phyloP scores from a whole-genome alignment of 1,140 invertebrate genomes.

The Drosophila dunni region DNA sequence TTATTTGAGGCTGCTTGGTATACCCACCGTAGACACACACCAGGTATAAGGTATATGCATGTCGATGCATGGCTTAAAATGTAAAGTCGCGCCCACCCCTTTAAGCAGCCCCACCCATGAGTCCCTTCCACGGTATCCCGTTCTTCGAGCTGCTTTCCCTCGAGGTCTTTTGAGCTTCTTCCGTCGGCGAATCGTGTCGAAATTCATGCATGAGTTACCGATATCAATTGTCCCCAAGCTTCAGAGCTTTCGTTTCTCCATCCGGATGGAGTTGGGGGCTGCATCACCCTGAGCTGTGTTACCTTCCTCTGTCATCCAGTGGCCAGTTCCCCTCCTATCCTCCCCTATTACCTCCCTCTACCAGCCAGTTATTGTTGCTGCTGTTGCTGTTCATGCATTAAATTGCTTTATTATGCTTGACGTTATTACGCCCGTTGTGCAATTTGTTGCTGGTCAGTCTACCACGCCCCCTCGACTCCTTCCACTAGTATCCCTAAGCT shows the following conservation, averaged over 20 bases:
- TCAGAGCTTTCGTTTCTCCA: not conserved
- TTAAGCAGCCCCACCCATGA: too few relatives aligned
- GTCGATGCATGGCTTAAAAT: too few relatives aligned
- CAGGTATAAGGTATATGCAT: too few relatives aligned
- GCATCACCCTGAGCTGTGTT: not conserved
- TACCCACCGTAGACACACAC: too few relatives aligned
- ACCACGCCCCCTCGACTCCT: not conserved
- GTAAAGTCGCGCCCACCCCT: too few relatives aligned
- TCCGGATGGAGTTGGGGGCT: too few relatives aligned
- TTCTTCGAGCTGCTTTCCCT: not conserved
- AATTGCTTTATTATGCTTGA: slow-evolving; percentile 79
- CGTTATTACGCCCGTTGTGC: slow-evolving; percentile 69
- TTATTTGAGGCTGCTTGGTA: too few relatives aligned
- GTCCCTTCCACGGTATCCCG: too few relatives aligned
- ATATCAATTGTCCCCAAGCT: slow-evolving; percentile 49
- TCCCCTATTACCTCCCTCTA: not conserved
- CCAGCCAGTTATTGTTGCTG: slow-evolving; percentile 42
- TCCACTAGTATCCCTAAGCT: not conserved
- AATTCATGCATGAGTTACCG: slow-evolving; percentile 61
- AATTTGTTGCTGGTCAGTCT: slow-evolving; percentile 63
- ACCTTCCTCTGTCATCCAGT: too few relatives aligned
- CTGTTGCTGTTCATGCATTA: slow-evolving; percentile 64
- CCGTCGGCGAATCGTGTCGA: slow-evolving; percentile 51
- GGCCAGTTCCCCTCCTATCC: not conserved
- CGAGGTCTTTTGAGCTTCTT: not conserved